Conservation (phyloP, 2,888 invertebrate genomes). For the Drosophila pseudotakahashii region DNA sequence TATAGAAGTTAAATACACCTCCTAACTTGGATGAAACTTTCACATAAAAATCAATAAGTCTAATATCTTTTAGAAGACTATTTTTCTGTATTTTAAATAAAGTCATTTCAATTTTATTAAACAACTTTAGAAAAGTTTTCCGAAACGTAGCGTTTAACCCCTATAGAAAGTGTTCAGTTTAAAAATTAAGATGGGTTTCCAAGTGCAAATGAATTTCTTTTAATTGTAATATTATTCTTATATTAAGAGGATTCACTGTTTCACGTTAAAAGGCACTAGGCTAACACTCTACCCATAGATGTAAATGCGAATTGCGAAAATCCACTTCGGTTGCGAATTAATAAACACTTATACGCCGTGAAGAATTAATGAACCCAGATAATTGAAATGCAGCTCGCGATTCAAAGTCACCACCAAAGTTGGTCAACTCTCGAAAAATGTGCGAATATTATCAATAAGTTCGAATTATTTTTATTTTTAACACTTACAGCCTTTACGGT, state of each 20-base stretch:
- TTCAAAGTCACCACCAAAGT: constrained; percentile 26
- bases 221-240: not conserved
- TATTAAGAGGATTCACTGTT: not conserved
- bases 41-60: too few relatives aligned
- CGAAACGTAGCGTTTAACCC: too few relatives aligned
- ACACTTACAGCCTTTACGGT: not conserved
- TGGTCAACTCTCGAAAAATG: constrained; percentile 19
- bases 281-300: not conserved
- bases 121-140: too few relatives aligned
- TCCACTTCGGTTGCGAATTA: not conserved
- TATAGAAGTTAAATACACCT: too few relatives aligned
- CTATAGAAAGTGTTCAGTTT: too few relatives aligned
- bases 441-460: not conserved
- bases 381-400: constrained; percentile 10
- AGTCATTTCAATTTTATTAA: too few relatives aligned
- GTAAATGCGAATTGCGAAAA: constrained; percentile 1
- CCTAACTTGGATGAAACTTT: too few relatives aligned
- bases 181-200: too few relatives aligned
- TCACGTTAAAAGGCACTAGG: not conserved
- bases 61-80: too few relatives aligned
- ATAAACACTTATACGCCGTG: not conserved
- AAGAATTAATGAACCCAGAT: not conserved
- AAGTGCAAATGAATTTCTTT: not conserved
- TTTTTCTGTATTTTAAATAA: too few relatives aligned
- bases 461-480: not conserved